These are phyloP conservation scores for Cerastoderma edule DNA, from an alignment of 2,888 invertebrate genomes.

Conservation along the genomic window DNA sequence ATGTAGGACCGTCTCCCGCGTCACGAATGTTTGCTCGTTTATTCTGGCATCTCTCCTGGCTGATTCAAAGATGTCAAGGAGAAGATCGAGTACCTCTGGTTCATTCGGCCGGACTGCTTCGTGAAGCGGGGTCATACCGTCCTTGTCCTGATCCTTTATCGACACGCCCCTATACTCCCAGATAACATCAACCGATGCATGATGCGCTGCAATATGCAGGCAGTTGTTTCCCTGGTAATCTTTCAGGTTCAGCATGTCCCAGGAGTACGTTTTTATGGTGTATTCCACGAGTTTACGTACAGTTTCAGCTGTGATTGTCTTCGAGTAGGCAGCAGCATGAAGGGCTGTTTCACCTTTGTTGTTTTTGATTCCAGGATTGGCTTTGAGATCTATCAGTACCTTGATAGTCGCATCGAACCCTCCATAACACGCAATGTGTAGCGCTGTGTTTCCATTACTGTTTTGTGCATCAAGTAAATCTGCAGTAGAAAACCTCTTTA, in stretches of 20 bases:
- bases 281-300: conserved; percentile 70
- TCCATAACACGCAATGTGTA: conserved; percentile 79
- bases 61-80: conserved; percentile 72
- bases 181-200: conserved; percentile 66
- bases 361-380: conserved; percentile 75
- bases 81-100: conserved; percentile 65
- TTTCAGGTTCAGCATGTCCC: conserved; percentile 76
- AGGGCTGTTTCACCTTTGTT: conserved; percentile 74
- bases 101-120: conserved; percentile 65
- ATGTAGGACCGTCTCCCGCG: conserved; percentile 64
- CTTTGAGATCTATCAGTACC: conserved; percentile 68
- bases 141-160: conserved; percentile 66
- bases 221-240: conserved; percentile 78
- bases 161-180: conserved; percentile 72
- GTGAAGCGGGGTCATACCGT: conserved; percentile 71
- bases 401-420: conserved; percentile 71
- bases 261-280: conserved; percentile 76
- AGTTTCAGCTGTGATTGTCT: conserved; percentile 57
- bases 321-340: conserved; percentile 72
- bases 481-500: conserved; percentile 61
- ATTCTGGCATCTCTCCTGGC: conserved; percentile 70
- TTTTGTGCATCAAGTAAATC: conserved; percentile 69
- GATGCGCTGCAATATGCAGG: conserved; percentile 77
- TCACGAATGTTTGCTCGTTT: conserved; percentile 64
- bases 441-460: conserved; percentile 75